Evolutionary conservation across 2,888 invertebrate species (phyloP), one percentile per base, ranked within the genome.

Genomic region (Polietes domitor): DNA sequence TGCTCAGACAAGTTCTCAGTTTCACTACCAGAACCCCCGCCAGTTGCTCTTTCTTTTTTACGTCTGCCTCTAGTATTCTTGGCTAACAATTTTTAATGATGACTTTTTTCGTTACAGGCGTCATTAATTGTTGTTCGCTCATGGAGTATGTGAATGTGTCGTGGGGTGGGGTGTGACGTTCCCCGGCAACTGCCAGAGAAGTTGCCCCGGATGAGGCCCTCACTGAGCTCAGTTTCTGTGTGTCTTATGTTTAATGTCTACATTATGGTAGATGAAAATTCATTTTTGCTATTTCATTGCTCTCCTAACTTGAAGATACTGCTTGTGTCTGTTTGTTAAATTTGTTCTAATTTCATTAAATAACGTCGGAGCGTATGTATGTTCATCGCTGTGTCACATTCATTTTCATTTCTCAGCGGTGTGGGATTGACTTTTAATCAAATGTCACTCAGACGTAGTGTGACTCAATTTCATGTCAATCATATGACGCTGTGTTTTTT

Each of bases 361-460:
- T 5, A 47, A 47, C 6, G n/a, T n/a, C 47, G n/a, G 3, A 47
- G n/a, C 15, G n/a, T n/a, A 7, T 12, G 5, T 32, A 32, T 6
- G 1, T n/a, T 47, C 21, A 17, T 55, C 21, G 21, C 1, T 21
- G 21, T 55, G 55, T 10, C 55, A 55, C 9, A 55, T 17, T 55
- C 12, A 55, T 21, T 55, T 32, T 55, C 21, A 55, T 21, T 24
- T 26, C 3, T 58, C n/a, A n/a, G n/a, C n/a, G n/a, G 26, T 4
- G 7, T 58, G 55, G 15, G 12, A 19, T 21, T 2, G 0, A 26
- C 15, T 26, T 58, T 58, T 10, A 58, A 15, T 26, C 58, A 12
- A 12, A 58, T 58, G 26, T 58, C 58, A 58, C 53, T 55, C 58
- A 58, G 26, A 58, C 24, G 58, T 26, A 55, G n/a, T 24, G 26